Evolutionary conservation across 2,888 invertebrate genomes (phyloP).

Genomic region (Diploptera punctata): DNA sequence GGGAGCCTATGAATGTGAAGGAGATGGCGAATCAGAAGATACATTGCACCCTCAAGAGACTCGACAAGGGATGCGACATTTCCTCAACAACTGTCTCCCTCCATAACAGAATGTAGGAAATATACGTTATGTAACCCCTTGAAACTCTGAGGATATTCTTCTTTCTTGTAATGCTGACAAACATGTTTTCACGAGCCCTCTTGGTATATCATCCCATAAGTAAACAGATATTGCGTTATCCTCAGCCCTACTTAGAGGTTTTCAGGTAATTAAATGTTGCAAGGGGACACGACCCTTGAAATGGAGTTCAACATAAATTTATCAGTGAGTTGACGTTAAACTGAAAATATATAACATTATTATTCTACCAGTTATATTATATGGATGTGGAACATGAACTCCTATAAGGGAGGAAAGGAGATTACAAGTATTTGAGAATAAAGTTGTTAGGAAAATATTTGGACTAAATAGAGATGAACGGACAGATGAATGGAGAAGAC

Average conservation of each 20-base stretch:
- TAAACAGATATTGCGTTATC: not conserved
- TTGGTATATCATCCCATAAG: not conserved
- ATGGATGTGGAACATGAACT: no score
- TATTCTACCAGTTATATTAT: no score
- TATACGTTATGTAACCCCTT: not conserved
- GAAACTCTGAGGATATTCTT: not conserved
- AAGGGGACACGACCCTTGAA: no score
- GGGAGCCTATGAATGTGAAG: not conserved
- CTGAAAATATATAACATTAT: no score
- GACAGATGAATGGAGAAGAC: no score
- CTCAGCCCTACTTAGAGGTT: no score
- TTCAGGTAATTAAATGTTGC: not conserved
- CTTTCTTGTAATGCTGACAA: not conserved
- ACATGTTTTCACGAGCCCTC: not conserved
- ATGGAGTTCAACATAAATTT: no score
- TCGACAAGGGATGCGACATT: not conserved
- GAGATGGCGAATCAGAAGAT: constrained; percentile 1
- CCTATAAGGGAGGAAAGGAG: no score
- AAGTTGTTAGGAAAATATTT: no score
- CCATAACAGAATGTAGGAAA: not conserved
- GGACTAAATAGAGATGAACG: no score
- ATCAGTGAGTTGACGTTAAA: no score
- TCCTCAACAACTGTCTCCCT: not conserved
- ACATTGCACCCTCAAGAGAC: not conserved
- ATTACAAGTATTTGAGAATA: no score